Evolutionary conservation across 2,888 invertebrate genomes (phyloP), one percentile per base, ranked within the genome.

Genomic region (Caenorhabditis doughertyi): DNA sequence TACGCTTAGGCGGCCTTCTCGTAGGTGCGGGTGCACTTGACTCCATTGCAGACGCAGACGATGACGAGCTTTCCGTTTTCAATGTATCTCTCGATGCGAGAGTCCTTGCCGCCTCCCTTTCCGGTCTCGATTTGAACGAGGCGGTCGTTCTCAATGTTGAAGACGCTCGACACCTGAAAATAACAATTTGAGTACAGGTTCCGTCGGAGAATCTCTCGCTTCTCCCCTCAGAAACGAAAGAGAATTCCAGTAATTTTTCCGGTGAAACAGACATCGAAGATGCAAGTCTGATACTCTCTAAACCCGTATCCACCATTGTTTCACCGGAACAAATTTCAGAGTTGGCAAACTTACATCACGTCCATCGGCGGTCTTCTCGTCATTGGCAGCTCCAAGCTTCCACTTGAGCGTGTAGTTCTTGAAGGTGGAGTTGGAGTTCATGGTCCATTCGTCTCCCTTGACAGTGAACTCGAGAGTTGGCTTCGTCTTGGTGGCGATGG

Each of bases 291-390:
- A n/a, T n/a, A n/a, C n/a, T n/a, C n/a, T n/a, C n/a, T n/a, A n/a
- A n/a, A n/a, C n/a, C n/a, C n/a, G n/a, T n/a, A n/a, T n/a, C n/a
- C 3, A 13, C 16, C 16, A 42, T 42, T 32, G 32, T 16, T 42
- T 13, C 42, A 16, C 35, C 35, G 9, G 35, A 7, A 7, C 35
- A 9, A 35, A 35, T 35, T 9, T 35, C n/a, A n/a, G n/a, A 9
- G 8, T 25, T 2, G 13, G 16, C 11, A 23, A 60, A 72, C 79
- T 88, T 25, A 91, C 84, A 16, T 86, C 84, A 67, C 91, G 89
- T 29, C 91, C 91, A 72, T 92, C 91, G 44, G 88, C 87, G 35
- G 91, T 91, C 70, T 85, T 87, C 64, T 89, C 88, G 25, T 91
- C 90, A 70, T 81, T 81, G 62, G 85, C 84, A 29, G 79, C 74